Base-by-base conservation (phyloP, 2,113 vertebrate genomes). In the Petromus typicus region DNA sequence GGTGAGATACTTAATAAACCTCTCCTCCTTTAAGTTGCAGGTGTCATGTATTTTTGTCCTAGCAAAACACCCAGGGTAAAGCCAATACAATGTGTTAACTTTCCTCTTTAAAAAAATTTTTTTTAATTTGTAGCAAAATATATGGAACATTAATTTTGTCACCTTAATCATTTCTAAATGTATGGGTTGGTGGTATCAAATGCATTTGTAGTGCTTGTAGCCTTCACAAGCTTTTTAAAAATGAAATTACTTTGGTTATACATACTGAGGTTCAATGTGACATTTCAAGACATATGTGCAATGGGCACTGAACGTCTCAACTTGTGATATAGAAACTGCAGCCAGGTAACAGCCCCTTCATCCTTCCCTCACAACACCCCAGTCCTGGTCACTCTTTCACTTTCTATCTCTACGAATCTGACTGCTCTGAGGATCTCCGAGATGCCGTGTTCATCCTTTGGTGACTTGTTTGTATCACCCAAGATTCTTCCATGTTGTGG, bases 161-260 rank as follows among this genome's bases (percentile, higher is more conserved):
- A 25, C 22, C 9, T 56, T 51, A 27, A 12, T 51, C 32, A 43
- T 11, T 82, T 34, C 30, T 12, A 69, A 78, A 61, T 2, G 7
- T 12, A 5, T 1, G 7, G 7, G 7, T n/a, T 43, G 14, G 6
- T 1, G 4, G n/a, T 66, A 27, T 5, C 12, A 59, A 37, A 14
- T 23, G 18, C 43, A 48, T 3, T 18, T 32, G n/a, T 7, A 9
- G 0, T 8, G 13, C 0, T 5, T 17, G 17, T 14, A 20, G 8
- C 22, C 34, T 7, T 54, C 18, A 7, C 78, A 7, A 30, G 20
- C 14, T 59, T 22, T 32, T 63, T 27, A 45, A 75, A 20, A 20
- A 25, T 54, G 10, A 17, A 76, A 78, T 7, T 51, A 7, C 18
- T 32, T 51, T 48, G 32, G 51, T 32, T 51, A 16, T 18, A 18